Evolutionary conservation across 2,888 invertebrate genomes (phyloP), one percentile per base, ranked within the genome.

Genomic region (Tenthredo livida): DNA sequence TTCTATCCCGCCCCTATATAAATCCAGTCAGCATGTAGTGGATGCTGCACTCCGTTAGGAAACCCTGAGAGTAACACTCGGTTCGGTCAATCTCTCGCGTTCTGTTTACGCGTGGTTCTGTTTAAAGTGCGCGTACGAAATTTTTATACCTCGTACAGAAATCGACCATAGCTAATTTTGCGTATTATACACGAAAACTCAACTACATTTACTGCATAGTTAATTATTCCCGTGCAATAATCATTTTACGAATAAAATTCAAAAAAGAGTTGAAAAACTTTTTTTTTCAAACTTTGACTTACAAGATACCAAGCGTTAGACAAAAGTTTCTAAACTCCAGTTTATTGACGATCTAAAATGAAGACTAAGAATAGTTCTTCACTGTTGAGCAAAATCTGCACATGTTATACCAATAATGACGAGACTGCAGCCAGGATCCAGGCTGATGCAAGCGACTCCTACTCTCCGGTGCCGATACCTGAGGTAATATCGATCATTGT

Each of bases 381-480:
- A n/a, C 78, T 92, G 25, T 86, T 92, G 58, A 89, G 89, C 75
- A 92, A 88, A 85, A 87, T 92, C 50, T 92, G 90, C 89, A 92
- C 90, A 88, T 92, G 91, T 85, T 91, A 89, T 85, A 85, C 87
- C 17, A 89, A 89, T 43, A 88, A 89, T 6, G 83, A 61, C 9
- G 67, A 83, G 33, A 21, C 54, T 40, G 80, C 80, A 10, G 80
- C 80, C 4, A 17, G 67, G 54, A 65, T 84, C 86, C 40, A 78
- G 85, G 5, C 85, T 86, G 73, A 87, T 72, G 17, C 29, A 65
- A 58, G 85, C 83, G 67, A 87, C 61, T 83, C 83, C 25, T 83
- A 83, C 50, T 25, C 17, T 29, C 67, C 83, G 5, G 10, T 10
- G 29, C 83, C 83, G 29, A 47, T 21, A 70, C 17, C 37, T 9